Evolutionary conservation across 1,140 invertebrate species (phyloP), one percentile per base, ranked within the genome.

Genomic region (Goniozus legneri): DNA sequence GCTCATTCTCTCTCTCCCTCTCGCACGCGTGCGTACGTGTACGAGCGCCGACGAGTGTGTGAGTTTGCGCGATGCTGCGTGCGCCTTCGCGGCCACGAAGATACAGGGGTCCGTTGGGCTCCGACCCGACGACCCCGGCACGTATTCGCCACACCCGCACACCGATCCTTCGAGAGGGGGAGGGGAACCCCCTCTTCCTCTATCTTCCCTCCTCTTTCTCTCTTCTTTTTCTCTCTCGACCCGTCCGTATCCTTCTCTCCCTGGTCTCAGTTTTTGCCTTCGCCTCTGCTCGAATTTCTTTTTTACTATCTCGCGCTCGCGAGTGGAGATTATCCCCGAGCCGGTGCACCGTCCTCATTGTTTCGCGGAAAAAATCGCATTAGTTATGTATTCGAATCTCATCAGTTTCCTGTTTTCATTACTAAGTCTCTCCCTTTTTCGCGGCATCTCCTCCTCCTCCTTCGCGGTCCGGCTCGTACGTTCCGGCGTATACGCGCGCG

Each of bases 81-180:
- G 40, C n/a, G 38, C 38, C 14, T 4, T 30, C 30, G 8, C 13
- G 41, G 43, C 36, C 42, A 37, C 41, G 47, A 27, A 31, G 30
- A 38, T 31, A 31, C 46, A 38, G 47, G n/a, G 41, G 49, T 67
- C 66, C 50, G 56, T 61, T 58, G 59, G 46, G 61, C 56, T 65
- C 62, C 65, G 69, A 74, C 69, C 70, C 56, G 47, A 49, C 58
- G 71, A 74, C 73, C 71, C 63, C 67, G 62, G 68, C 70, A 72
- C 69, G 71, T 74, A 75, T 75, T 74, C 64, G 71, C 73, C 73
- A 74, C 71, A 74, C 73, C 71, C 69, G 71, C 69, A 60, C 65
- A 72, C 51, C 57, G 55, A 64, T 69, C 62, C 64, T 62, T 60
- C 66, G 54, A 51, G 58, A 51, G 60, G 59, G 55, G 56, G 52